Evolutionary conservation across 2,888 invertebrate genomes (phyloP), one percentile per base, ranked within the genome.

Genomic region (Operophtera brumata): DNA sequence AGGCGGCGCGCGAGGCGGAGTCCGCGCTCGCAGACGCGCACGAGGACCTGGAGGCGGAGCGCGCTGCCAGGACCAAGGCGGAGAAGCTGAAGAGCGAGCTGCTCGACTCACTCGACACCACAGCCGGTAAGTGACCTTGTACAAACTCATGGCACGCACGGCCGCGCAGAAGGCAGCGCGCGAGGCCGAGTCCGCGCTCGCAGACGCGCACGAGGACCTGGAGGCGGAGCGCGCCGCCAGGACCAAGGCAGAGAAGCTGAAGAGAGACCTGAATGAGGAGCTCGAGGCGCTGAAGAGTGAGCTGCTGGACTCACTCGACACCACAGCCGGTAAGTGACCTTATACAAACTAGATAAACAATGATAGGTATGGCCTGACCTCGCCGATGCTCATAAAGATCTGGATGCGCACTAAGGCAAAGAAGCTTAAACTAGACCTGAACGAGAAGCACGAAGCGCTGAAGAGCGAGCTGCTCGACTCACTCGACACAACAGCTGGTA

Each of bases 361-460:
- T n/a, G n/a, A n/a, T n/a, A n/a, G n/a, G n/a, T n/a, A n/a, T n/a
- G n/a, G n/a, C n/a, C n/a, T n/a, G n/a, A n/a, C n/a, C 91, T 99
- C 41, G 94, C 96, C 1, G 99, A 99, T 83, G 92, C 99, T 9
- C 96, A 96, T 80, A 99, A 99, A 84, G 99, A 98, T 80, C 94
- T 96, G 67, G 99, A 99, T 73, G 96, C 97, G 0, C 99, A 94
- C 94, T 70, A 99, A 99, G 88, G 99, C 99, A 0, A 99, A 99
- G 84, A 98, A 98, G 80, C 94, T 96, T 3, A 95, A 96, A 67
- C 92, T 98, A 9, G 99, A 99, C 80, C 91, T 99, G 62, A 97
- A 97, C 82, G 99, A 98, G 91, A 99, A 99, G 89, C 90, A 98
- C 49, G 99, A 99, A 84, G 98, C 98, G 12, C 91, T 34, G 99